Base-by-base conservation (phyloP, 1,140 invertebrate species). In the Drosophila lacertosa region DNA sequence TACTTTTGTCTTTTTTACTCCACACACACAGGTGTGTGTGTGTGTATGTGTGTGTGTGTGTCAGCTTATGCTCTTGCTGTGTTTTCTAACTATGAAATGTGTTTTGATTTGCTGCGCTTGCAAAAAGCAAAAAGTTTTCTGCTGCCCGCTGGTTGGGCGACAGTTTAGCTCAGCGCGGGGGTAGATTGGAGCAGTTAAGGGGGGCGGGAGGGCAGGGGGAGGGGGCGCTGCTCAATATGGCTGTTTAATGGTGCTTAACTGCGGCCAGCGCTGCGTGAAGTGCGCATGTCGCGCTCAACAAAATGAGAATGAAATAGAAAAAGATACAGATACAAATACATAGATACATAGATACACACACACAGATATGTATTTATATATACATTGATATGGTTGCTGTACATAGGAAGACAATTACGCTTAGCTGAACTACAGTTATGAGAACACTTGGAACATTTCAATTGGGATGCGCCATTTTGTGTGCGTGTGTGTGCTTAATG, bases 21-120 rank as follows among this genome's bases (percentile, higher is more conserved):
- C 58, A 44, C 66, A 79, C 58, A 57, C 55, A 60, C 57, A 55
- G 55, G 57, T 51, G 47, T 11, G 20, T 50, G 13, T 44, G 53
- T 20, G n/a, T 24, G 47, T 53, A 10, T 69, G 42, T 59, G 51
- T 70, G 42, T 55, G 33, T 40, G 24, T 57, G 2, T 29, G 11
- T 48, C 7, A 37, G 26, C 9, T 15, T 45, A 40, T 65, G 35
- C 57, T 76, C 40, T 62, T 16, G 68, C 50, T 58, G 63, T 55
- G 63, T 55, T 48, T 42, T 71, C 60, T 66, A 76, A 69, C 63
- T 76, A 65, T 79, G 77, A 77, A 89, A 89, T 89, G 81, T 86
- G 86, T 86, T 89, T 89, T 89, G 86, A 89, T 89, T 89, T 89
- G 86, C 81, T 89, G 81, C 82, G 81, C 81, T 86, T 86, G 77